Evolutionary conservation across 2,888 invertebrate species (phyloP), one percentile per base, ranked within the genome.

Genomic region (Pharmacophagus antenor): DNA sequence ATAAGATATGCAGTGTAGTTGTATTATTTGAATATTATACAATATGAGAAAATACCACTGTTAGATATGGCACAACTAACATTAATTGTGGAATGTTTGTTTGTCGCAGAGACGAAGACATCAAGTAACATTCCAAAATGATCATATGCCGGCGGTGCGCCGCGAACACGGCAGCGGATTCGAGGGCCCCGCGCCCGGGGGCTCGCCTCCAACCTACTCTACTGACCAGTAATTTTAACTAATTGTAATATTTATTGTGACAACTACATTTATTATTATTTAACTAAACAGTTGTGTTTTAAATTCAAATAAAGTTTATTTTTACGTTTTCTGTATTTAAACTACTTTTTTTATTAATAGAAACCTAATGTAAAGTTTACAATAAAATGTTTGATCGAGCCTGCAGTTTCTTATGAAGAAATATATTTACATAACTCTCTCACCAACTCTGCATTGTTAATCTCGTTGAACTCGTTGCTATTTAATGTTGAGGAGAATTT

Each of bases 91-190:
- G 70, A 77, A 80, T 81, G 76, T 85, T 87, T 88, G 83, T 88
- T 87, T 88, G 85, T 85, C 74, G 74, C 88, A 88, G 88, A 88
- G 78, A 85, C 84, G 86, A 88, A 88, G 88, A 87, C 86, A 65
- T 71, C 87, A 73, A 80, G 84, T 86, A 88, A 86, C 85, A 87
- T 88, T 86, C 87, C 88, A 84, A 88, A 88, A 88, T 88, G 87
- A 88, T 85, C 74, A 78, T 77, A 72, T 64, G 58, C 66, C 63
- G 61, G 57, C 56, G 65, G 66, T 64, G 65, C 62, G 63, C 66
- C 57, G 52, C 64, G 54, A 37, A 52, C 56, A 54, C 60, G 57
- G 61, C 61, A 23, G 61, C 64, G 51, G 60, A 47, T 46, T n/a
- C 60, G 60, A 42, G 54, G 10, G 49, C 55, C 31, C 44, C 44